Conservation (phyloP, 2,888 invertebrate species). For the Endomychus coccineus region DNA sequence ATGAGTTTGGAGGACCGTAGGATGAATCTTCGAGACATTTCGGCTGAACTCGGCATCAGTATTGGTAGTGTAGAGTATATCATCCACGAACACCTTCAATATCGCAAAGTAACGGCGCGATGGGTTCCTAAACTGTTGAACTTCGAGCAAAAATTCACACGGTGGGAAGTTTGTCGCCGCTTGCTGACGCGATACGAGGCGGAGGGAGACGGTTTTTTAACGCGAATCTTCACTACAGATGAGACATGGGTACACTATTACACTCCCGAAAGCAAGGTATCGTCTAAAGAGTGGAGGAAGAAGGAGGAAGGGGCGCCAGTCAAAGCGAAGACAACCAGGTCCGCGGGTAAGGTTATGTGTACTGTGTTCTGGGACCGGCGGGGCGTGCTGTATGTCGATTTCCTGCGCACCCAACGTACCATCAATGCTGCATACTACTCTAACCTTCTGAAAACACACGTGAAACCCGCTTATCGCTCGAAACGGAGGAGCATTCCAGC, state of each 20-base stretch:
- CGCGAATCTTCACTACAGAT: background rate
- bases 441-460: background rate
- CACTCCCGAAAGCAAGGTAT: background rate
- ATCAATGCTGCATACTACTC: slow-evolving; percentile 5
- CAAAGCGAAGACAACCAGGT: slow-evolving; percentile 15
- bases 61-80: background rate
- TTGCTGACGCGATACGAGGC: background rate
- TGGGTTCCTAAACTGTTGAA: slow-evolving; percentile 2
- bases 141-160: background rate
- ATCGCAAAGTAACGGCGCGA: background rate
- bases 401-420: slow-evolving; percentile 5
- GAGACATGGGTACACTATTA: slow-evolving; percentile 2
- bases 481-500: slow-evolving; percentile 5
- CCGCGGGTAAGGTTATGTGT: slow-evolving; percentile 24
- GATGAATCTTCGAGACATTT: too few relatives aligned
- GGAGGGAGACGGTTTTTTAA: background rate
- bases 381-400: slow-evolving; percentile 17
- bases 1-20: too few relatives aligned
- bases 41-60: too few relatives aligned
- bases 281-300: slow-evolving; percentile 2
- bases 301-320: slow-evolving; percentile 6
- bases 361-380: slow-evolving; percentile 24
- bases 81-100: background rate
- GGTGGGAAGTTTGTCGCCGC: background rate
- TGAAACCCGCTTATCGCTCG: background rate